Evolutionary conservation across 2,888 invertebrate genomes (phyloP), one percentile per base, ranked within the genome.

Genomic region (Xanthia icteritia): DNA sequence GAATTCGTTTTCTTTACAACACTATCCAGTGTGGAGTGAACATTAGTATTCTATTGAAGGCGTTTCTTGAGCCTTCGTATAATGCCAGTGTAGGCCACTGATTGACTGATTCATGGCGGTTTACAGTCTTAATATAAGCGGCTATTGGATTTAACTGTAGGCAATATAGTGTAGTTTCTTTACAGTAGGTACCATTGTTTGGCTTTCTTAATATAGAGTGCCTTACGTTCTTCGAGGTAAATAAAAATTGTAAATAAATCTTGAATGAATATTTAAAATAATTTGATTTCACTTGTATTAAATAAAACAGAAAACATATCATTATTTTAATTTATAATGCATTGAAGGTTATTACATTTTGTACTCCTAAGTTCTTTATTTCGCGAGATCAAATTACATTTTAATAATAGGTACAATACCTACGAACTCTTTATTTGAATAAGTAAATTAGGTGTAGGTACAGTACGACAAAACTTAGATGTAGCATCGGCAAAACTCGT

Each of bases 331-430:
- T 51, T n/a, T 60, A 5, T 39, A 48, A 36, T 61, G 5, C 13
- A 17, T 31, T 20, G 11, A 31, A 39, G 17, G 20, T 51, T 15
- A 17, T 17, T 48, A 48, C 27, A 77, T 51, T 45, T 65, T 78
- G 31, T 58, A 60, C 6, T 51, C 58, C 5, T 78, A 23, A 54
- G 39, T 80, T 31, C 0, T 66, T 48, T 48, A 66, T 31, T 56
- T 67, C 11, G 6, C 58, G 42, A 80, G 56, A 79, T 79, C 63
- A 64, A 68, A 79, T 56, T 61, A 67, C 4, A n/a, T n/a, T 73
- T 42, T 15, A 20, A n/a, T 48, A 54, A 2, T 2, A 58, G n/a
- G n/a, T 9, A 73, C 9, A n/a, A 13, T n/a, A 27, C 0, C n/a
- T 45, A 54, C 17, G 3, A n/a, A 4, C 6, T 45, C 3, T 60